Base-by-base conservation (phyloP, 30 jellyfish, hydroid and myxozoan genomes). In the Cassiopea xamachana region DNA sequence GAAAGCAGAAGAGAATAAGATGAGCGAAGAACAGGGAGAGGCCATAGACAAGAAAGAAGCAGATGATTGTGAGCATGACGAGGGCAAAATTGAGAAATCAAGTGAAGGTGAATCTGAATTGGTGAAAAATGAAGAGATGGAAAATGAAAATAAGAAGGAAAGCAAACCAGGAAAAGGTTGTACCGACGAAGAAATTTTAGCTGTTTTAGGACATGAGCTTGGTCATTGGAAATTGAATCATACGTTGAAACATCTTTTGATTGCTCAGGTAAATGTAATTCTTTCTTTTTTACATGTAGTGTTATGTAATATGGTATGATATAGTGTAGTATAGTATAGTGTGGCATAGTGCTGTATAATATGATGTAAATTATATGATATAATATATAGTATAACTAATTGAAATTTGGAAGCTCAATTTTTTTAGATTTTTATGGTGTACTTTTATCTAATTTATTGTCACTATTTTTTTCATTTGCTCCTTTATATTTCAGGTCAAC, bases 151-250 rank as follows among this genome's bases (percentile, higher is more conserved):
- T 12, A 62, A 74, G 1, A 77, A 55, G 77, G 39, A 27, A 27
- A 27, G 39, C 39, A 77, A 89, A 45, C 75, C 77, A 60, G 90
- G 68, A 1, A 89, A 89, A 68, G 98, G 98, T 14, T 96, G 99
- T 89, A 67, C 90, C 14, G 96, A 88, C 81, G 98, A 89, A 48
- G 99, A 96, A 78, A 88, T 96, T 46, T 73, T 93, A 48, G 99
- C 99, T 8, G 96, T 96, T 43, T 80, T 96, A 16, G 99, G 98
- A 2, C 99, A 96, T 82, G 99, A 96, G 85, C 86, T 96, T 44
- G 99, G 99, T 1, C 99, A 96, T 60, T 96, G 99, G 99, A 96
- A 96, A 80, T 15, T 89, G 80, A 89, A 85, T 49, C 99, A 96
- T 79, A 86, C 95, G 1, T 60, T 96, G 70, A 96, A 96, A 79